Evolutionary conservation across 2,797 vertebrate genomes (phyloP).

Genomic region (Nothura maculosa): DNA sequence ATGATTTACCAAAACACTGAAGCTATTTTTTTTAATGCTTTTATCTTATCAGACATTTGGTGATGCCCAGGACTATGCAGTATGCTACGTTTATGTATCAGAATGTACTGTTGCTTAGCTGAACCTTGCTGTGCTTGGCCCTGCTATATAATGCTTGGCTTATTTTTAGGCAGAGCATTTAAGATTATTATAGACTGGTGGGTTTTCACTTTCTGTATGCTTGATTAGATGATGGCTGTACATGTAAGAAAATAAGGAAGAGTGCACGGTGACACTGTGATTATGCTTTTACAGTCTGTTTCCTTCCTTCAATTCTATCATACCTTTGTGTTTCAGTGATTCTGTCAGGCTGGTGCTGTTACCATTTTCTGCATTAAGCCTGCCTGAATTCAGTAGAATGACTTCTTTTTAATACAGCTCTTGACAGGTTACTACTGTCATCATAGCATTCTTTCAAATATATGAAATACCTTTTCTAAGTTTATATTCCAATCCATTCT

Average conservation of each 20-base stretch:
- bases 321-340: background rate
- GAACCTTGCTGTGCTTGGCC: background rate
- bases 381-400: background rate
- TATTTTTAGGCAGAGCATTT: background rate
- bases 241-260: background rate
- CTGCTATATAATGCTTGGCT: background rate
- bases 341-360: background rate
- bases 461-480: background rate
- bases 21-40: background rate
- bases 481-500: background rate
- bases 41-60: background rate
- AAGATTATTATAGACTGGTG: background rate
- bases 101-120: background rate
- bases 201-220: background rate
- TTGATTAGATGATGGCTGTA: background rate
- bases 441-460: background rate
- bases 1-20: background rate
- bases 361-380: background rate
- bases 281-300: background rate
- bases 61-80: background rate
- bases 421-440: background rate
- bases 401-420: background rate
- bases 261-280: background rate
- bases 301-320: background rate
- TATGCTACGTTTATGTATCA: background rate